These are phyloP conservation scores for Pammene fasciana DNA, from an alignment of 2,888 invertebrate genomes.

Conservation along the genomic window DNA sequence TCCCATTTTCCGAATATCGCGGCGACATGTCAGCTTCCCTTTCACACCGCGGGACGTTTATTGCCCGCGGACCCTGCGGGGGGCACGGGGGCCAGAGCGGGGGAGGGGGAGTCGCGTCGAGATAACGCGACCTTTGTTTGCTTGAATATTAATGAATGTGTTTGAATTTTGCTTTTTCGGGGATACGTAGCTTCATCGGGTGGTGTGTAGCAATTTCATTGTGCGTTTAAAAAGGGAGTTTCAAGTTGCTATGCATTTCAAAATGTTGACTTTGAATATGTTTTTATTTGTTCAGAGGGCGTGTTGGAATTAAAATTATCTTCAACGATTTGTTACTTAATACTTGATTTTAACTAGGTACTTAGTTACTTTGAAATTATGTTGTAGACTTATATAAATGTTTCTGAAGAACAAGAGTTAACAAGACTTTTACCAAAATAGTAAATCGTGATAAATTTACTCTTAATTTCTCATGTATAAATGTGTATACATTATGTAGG, in stretches of 20 bases:
- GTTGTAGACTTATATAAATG: too few relatives aligned
- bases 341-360: too few relatives aligned
- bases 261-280: slow-evolving; percentile 15
- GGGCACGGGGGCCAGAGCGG: slow-evolving; percentile 31
- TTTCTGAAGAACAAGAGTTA: too few relatives aligned
- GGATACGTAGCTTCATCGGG: slow-evolving; percentile 26
- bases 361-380: too few relatives aligned
- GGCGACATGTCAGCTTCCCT: slow-evolving; percentile 46
- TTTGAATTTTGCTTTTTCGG: slow-evolving; percentile 38
- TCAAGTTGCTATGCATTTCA: slow-evolving; percentile 8
- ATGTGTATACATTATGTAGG: too few relatives aligned
- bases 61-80: slow-evolving; percentile 46
- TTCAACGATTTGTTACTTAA: background rate
- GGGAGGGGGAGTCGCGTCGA: slow-evolving; percentile 42
- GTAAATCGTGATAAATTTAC: too few relatives aligned
- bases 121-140: slow-evolving; percentile 46
- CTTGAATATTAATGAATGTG: slow-evolving; percentile 45
- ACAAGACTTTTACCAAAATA: too few relatives aligned
- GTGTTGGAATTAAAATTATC: background rate
- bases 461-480: too few relatives aligned
- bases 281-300: background rate
- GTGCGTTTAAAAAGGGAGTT: background rate
- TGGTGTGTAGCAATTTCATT: slow-evolving; percentile 10
- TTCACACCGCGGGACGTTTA: slow-evolving; percentile 46
- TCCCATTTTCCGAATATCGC: slow-evolving; percentile 39